Evolutionary conservation across 2,797 vertebrate genomes (phyloP).

Genomic region (Podargus strigoides): DNA sequence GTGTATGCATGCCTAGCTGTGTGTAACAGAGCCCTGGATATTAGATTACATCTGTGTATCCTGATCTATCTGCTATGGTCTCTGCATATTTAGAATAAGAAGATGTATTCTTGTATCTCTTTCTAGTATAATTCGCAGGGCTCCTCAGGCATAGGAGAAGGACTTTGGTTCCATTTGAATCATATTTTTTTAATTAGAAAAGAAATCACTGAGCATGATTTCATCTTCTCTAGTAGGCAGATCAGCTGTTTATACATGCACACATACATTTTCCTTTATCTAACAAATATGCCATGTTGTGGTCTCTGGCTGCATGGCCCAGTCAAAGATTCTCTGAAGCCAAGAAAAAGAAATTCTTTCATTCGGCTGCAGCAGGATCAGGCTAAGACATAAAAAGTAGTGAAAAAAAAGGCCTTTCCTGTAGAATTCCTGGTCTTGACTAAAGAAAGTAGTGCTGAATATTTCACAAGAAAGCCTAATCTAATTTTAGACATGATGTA

Average conservation of each 20-base stretch:
- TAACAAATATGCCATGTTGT: slow-evolving; percentile 20
- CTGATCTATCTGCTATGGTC: neutral
- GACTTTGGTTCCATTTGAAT: neutral
- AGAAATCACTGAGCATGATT: slow-evolving; percentile 4
- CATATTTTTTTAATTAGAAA: neutral
- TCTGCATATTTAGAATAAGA: neutral
- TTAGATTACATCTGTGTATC: neutral
- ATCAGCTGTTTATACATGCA: neutral
- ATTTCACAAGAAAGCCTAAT: slow-evolving; percentile 38
- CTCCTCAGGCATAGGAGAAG: neutral
- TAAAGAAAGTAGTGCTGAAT: slow-evolving; percentile 20
- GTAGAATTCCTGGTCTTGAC: neutral
- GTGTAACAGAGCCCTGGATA: neutral
- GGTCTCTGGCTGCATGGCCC: neutral
- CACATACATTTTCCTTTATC: slow-evolving; percentile 14
- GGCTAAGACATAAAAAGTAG: neutral
- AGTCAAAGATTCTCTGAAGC: neutral
- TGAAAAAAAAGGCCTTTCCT: slow-evolving; percentile 23
- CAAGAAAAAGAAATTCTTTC: slow-evolving; percentile 12
- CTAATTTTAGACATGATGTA: slow-evolving; percentile 55
- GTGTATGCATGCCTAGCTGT: neutral
- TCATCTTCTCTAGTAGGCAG: neutral
- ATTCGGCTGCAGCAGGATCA: neutral
- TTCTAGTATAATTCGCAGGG: neutral
- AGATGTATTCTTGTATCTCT: neutral